These are phyloP conservation scores for Porites australiensis DNA, from an alignment of 64 coral and sea anemone species.

Conservation along the genomic window DNA sequence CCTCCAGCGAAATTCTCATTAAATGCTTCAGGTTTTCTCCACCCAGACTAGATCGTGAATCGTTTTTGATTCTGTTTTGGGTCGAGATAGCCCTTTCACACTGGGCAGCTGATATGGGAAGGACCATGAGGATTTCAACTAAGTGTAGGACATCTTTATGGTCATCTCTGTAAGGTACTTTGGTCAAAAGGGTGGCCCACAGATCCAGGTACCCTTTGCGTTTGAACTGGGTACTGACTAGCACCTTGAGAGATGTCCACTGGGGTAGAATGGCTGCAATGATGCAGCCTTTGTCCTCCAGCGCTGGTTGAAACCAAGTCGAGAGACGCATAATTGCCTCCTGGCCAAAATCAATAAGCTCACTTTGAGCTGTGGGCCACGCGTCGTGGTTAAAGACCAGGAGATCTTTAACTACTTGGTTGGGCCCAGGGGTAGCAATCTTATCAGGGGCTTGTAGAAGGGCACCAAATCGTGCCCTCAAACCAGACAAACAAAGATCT, in stretches of 20 bases:
- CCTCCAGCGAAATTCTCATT: neutral
- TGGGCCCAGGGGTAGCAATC: constrained; percentile 12
- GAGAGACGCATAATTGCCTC: constrained; percentile 24
- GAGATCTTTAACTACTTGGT: constrained; percentile 28
- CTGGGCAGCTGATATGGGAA: neutral
- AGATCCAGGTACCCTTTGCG: too few relatives aligned
- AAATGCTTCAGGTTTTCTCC: neutral
- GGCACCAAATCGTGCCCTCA: constrained; percentile 34
- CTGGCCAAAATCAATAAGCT: constrained; percentile 42
- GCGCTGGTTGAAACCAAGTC: constrained; percentile 16
- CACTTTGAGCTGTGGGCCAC: constrained; percentile 11
- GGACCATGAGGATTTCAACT: neutral
- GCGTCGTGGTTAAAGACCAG: constrained; percentile 48
- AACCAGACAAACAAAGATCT: constrained; percentile 57
- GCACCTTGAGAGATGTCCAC: too few relatives aligned
- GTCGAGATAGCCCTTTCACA: neutral
- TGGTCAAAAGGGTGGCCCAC: neutral
- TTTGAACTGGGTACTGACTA: too few relatives aligned
- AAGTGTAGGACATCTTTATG: neutral
- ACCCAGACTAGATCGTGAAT: neutral
- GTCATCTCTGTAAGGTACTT: neutral
- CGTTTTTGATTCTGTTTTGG: neutral
- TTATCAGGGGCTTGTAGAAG: constrained; percentile 30
- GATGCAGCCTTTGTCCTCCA: constrained; percentile 30
- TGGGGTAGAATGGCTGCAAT: neutral